phyloP scores from a whole-genome alignment of 2,888 invertebrate genomes.

The Cynaeus angustus region DNA sequence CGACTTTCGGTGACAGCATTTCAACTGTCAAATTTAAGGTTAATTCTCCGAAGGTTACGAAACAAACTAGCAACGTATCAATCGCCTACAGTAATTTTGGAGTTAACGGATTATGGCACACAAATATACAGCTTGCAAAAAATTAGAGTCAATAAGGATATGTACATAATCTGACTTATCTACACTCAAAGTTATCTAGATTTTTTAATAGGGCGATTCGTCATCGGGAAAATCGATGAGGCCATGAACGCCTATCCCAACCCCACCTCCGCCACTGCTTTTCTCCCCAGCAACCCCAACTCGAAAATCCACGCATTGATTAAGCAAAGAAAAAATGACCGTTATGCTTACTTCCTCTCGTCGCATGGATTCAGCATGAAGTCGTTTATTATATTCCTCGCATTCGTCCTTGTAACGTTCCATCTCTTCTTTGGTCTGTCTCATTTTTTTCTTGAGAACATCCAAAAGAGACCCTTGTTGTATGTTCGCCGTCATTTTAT shows the following conservation, averaged over 20 bases:
- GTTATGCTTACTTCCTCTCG: slow-evolving; percentile 94
- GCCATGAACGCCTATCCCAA: not conserved
- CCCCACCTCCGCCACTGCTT: not conserved
- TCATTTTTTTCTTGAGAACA: slow-evolving; percentile 99
- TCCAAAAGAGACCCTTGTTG: slow-evolving; percentile 96
- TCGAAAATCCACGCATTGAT: not conserved
- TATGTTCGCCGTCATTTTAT: slow-evolving; percentile 89
- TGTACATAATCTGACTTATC: too few relatives aligned
- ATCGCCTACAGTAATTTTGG: too few relatives aligned
- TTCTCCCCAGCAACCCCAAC: not conserved
- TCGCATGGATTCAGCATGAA: slow-evolving; percentile 96
- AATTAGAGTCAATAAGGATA: too few relatives aligned
- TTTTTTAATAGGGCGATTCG: not conserved
- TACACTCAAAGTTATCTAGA: too few relatives aligned
- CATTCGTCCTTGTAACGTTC: slow-evolving; percentile 98
- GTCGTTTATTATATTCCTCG: slow-evolving; percentile 95
- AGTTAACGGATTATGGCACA: too few relatives aligned
- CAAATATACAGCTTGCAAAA: too few relatives aligned
- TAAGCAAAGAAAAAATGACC: not conserved
- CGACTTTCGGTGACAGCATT: too few relatives aligned
- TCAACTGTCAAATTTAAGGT: too few relatives aligned
- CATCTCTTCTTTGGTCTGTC: slow-evolving; percentile 98
- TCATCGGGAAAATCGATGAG: slow-evolving; percentile 10
- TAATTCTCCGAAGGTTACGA: too few relatives aligned
- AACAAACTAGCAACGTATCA: too few relatives aligned